Evolutionary conservation across 2,888 invertebrate genomes (phyloP).

Genomic region (Perizoma affinitatum): DNA sequence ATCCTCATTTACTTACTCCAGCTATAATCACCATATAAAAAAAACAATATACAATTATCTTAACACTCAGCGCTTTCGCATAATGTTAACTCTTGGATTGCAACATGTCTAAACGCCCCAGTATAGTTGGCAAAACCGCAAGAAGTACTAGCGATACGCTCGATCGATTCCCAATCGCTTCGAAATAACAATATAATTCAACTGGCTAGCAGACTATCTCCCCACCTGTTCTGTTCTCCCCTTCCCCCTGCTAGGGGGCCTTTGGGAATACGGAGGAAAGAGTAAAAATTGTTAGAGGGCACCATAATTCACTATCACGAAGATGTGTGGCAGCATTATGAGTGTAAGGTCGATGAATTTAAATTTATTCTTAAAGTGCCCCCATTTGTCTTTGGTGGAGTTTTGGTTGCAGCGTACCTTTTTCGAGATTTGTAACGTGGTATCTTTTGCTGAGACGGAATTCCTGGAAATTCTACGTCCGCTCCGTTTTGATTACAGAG

Average conservation of each 20-base stretch:
- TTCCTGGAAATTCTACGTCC: constrained; percentile 14
- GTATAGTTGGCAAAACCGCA: constrained; percentile 38
- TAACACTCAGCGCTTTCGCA: not conserved
- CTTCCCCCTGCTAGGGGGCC: constrained; percentile 20
- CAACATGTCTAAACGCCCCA: constrained; percentile 26
- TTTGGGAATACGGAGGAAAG: constrained; percentile 40
- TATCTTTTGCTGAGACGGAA: constrained; percentile 15
- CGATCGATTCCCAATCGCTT: constrained; percentile 50
- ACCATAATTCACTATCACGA: constrained; percentile 49
- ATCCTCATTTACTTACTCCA: no score
- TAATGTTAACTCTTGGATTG: constrained; percentile 2
- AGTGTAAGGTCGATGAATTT: constrained; percentile 50
- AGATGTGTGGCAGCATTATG: constrained; percentile 49
- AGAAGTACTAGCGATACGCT: constrained; percentile 36
- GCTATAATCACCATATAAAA: no score
- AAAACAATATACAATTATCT: no score
- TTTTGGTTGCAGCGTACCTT: constrained; percentile 32
- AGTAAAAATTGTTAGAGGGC: constrained; percentile 44
- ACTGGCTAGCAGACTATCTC: constrained; percentile 45
- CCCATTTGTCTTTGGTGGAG: constrained; percentile 40
- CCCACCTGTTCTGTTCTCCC: constrained; percentile 36
- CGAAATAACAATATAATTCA: constrained; percentile 58
- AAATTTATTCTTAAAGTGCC: constrained; percentile 50
- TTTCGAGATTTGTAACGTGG: constrained; percentile 18
- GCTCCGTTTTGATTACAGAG: constrained; percentile 14